Base-by-base conservation (phyloP, 1,140 invertebrate species). In the Drosophila ogumai region DNA sequence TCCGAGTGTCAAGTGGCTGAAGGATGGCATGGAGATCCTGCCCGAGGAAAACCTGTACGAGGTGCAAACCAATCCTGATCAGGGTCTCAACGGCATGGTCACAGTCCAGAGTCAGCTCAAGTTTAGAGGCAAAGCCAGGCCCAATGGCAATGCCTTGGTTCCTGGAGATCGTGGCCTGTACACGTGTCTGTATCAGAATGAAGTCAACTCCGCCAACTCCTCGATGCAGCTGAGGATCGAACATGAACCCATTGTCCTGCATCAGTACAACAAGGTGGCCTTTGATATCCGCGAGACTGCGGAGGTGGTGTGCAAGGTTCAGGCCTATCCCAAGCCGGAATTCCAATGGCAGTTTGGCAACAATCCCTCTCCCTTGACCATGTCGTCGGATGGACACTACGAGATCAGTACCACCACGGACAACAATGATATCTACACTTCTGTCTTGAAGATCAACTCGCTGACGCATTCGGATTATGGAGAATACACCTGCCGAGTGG, bases 211-310 rank as follows among this genome's bases (percentile, higher is more conserved):
- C 91, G 95, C 96, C 10, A 96, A 98, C 82, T 97, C 96, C 2
- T 96, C 95, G 56, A 98, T 98, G 96, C 96, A 97, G 93, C 93
- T 98, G 32, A 95, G 97, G 87, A 97, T 98, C 80, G 97, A 98
- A 94, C 97, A 98, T 93, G 95, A 96, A 88, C 97, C 97, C 2
- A 97, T 98, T 75, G 94, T 96, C 6, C 93, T 97, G 12, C 96
- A 97, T 90, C 95, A 96, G 65, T 96, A 98, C 90, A 97, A 96
- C 65, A 97, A 98, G 93, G 97, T 98, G 0, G 98, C 98, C 5
- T 98, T 96, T 77, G 97, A 98, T 91, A 90, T 97, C 3, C 93
- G 95, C 12, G 97, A 98, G 90, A 96, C 95, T 0, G 98, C 97
- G 0, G 95, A 97, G 91, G 96, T 99, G 10, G 94, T 96, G 3